These are phyloP conservation scores for Bambusicola thoracicus DNA, from an alignment of 2,113 vertebrate species.

Conservation along the genomic window DNA sequence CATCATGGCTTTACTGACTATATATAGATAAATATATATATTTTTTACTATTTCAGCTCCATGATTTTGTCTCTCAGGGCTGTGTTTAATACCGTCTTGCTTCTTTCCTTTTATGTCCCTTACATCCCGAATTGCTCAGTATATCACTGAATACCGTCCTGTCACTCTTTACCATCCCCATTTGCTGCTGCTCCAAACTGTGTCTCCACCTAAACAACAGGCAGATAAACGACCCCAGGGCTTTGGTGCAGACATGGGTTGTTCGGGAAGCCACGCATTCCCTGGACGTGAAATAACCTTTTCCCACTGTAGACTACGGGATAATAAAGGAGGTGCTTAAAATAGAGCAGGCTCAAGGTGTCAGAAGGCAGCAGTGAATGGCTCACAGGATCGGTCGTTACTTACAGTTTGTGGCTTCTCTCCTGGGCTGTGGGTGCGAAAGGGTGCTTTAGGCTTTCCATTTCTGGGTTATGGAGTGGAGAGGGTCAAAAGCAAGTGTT, in stretches of 20 bases:
- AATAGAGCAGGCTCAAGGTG: not conserved
- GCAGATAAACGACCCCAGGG: not conserved
- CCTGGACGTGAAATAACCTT: not conserved
- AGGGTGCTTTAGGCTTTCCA: not conserved
- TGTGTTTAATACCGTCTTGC: not conserved
- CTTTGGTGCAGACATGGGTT: not conserved
- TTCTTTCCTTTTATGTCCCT: constrained; percentile 13
- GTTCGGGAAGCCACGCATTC: not conserved
- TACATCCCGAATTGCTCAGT: not conserved
- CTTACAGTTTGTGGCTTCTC: not conserved
- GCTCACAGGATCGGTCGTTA: not conserved
- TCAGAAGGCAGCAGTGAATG: constrained; percentile 1
- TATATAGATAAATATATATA: not conserved
- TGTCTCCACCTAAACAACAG: not conserved
- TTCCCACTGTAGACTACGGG: not conserved
- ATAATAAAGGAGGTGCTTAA: constrained; percentile 12
- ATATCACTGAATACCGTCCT: not conserved
- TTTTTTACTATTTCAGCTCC: not conserved
- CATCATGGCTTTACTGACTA: not conserved
- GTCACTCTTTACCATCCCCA: not conserved
- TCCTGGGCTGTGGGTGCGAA: not conserved
- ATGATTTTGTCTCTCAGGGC: not conserved
- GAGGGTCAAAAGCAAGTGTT: not conserved
- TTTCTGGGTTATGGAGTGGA: not conserved
- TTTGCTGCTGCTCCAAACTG: not conserved